phyloP scores from a whole-genome alignment of 2,797 vertebrate species.

The Odontamblyopus lacepedii region DNA sequence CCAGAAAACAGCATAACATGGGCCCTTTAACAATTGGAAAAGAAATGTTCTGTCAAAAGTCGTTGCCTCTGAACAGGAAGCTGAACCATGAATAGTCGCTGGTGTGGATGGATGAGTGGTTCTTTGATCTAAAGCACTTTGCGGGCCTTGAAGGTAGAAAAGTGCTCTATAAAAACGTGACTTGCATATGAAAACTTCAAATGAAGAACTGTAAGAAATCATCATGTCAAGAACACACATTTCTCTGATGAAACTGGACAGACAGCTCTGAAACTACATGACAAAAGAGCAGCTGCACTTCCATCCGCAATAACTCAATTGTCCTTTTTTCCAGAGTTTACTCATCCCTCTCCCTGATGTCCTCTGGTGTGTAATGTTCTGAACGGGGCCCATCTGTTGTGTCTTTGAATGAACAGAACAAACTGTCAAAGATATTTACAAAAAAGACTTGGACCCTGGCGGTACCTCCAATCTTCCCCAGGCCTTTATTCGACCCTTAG shows the following conservation, averaged over 20 bases:
- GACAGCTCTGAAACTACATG: background rate
- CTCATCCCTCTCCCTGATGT: background rate
- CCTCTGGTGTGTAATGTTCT: slow-evolving; percentile 1
- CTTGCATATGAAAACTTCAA: background rate
- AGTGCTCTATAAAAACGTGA: background rate
- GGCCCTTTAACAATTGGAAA: too few species aligned
- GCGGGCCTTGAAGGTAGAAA: background rate
- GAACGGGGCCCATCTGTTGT: slow-evolving; percentile 49
- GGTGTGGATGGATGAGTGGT: too few species aligned
- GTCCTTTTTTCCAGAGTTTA: background rate
- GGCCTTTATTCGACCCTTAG: slow-evolving; percentile 50
- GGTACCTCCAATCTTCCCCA: slow-evolving; percentile 19
- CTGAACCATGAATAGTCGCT: too few species aligned
- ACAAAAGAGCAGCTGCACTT: slow-evolving; percentile 1
- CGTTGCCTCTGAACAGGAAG: too few species aligned
- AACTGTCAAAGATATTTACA: slow-evolving; percentile 13
- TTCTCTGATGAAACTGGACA: background rate
- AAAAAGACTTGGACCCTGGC: slow-evolving; percentile 30
- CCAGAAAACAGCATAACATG: too few species aligned
- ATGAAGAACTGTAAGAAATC: background rate
- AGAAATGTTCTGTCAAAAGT: too few species aligned
- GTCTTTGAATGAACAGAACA: slow-evolving; percentile 25
- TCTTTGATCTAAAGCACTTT: too few species aligned
- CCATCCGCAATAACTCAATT: background rate
- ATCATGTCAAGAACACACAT: background rate